phyloP scores from a whole-genome alignment of 2,888 invertebrate genomes.

The Pandemis corylana region DNA sequence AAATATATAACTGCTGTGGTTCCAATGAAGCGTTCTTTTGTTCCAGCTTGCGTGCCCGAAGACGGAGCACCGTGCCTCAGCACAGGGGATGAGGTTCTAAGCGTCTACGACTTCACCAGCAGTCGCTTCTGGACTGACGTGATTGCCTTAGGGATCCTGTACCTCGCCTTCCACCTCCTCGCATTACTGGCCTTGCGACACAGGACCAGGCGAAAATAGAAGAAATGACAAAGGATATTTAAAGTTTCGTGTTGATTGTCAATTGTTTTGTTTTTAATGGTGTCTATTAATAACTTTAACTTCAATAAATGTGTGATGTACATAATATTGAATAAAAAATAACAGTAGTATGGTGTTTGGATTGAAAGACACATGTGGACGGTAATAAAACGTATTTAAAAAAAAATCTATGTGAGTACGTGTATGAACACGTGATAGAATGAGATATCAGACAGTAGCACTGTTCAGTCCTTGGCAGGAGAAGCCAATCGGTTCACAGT shows the following conservation, averaged over 20 bases:
- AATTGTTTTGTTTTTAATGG: slow-evolving; percentile 46
- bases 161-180: slow-evolving; percentile 88
- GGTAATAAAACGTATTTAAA: too few species aligned
- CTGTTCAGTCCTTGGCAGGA: too few species aligned
- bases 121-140: slow-evolving; percentile 87
- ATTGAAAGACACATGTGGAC: not conserved
- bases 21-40: not conserved
- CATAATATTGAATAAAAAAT: slow-evolving; percentile 43
- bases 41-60: slow-evolving; percentile 83
- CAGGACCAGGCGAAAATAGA: slow-evolving; percentile 84
- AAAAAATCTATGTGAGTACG: too few species aligned
- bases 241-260: slow-evolving; percentile 21
- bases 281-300: slow-evolving; percentile 49
- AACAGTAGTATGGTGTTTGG: slow-evolving; percentile 1
- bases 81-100: slow-evolving; percentile 89
- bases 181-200: slow-evolving; percentile 88
- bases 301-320: slow-evolving; percentile 45
- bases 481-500: too few species aligned
- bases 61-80: slow-evolving; percentile 89
- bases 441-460: too few species aligned
- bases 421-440: too few species aligned
- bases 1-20: too few species aligned
- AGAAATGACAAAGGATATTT: not conserved
- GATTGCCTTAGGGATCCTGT: slow-evolving; percentile 86
- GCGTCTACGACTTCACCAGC: slow-evolving; percentile 89